These are phyloP conservation scores for Bombus picipes DNA, from an alignment of 1,140 invertebrate genomes.

Conservation along the genomic window DNA sequence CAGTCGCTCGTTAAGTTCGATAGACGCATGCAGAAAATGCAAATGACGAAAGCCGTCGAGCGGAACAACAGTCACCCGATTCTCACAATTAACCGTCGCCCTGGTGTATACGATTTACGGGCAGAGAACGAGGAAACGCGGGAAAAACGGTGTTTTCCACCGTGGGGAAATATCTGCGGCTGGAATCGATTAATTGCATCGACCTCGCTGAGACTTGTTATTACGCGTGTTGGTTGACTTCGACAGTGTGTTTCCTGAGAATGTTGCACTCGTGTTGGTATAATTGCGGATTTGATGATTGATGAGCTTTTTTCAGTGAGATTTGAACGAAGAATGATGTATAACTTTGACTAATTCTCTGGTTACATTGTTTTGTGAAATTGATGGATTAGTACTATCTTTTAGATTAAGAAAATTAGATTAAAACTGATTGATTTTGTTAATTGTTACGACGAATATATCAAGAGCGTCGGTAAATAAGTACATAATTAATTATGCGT, in stretches of 20 bases:
- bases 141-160: conserved; percentile 32
- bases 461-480: too few relatives aligned
- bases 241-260: neutral
- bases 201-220: neutral
- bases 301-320: neutral
- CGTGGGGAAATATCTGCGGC: neutral
- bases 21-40: conserved; percentile 47
- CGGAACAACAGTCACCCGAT: conserved; percentile 61
- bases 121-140: conserved; percentile 23
- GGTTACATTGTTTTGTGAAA: too few relatives aligned
- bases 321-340: neutral
- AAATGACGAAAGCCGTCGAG: conserved; percentile 53
- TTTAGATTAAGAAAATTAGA: too few relatives aligned
- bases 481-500: too few relatives aligned
- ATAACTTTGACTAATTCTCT: neutral
- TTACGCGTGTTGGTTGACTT: neutral
- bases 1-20: conserved; percentile 22
- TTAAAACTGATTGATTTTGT: too few relatives aligned
- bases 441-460: too few relatives aligned
- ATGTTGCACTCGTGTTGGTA: neutral
- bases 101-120: conserved; percentile 40
- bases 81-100: conserved; percentile 57
- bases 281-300: neutral
- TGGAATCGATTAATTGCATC: conserved; percentile 32
- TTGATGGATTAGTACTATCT: too few relatives aligned